phyloP scores from a whole-genome alignment of 23 tunicate genomes.

The Halocynthia roretzi region DNA sequence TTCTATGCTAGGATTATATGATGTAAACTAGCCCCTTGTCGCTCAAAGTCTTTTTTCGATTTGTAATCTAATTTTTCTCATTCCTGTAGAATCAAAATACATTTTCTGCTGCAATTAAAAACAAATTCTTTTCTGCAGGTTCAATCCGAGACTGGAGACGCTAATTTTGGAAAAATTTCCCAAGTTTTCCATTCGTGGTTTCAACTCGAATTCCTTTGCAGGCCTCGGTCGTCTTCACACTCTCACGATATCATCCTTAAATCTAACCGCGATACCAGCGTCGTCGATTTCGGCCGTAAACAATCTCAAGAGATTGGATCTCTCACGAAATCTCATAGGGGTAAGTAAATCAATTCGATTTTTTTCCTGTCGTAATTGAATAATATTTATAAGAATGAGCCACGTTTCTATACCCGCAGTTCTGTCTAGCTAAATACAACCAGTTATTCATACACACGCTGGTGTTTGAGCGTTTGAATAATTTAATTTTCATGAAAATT shows the following conservation, averaged over 20 bases:
- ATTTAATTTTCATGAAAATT: too few species aligned
- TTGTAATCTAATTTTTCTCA: background rate
- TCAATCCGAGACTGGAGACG: background rate
- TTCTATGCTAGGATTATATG: too few species aligned
- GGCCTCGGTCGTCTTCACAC: background rate
- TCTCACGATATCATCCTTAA: conserved; percentile 10
- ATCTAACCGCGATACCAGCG: conserved; percentile 11
- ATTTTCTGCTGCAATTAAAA: background rate
- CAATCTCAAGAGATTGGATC: conserved; percentile 12
- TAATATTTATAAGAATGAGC: too few species aligned
- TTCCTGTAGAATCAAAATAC: background rate
- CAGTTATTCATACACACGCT: too few species aligned
- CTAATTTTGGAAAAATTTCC: conserved; percentile 12
- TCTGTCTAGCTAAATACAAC: too few species aligned
- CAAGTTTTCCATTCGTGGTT: background rate
- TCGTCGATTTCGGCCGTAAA: conserved; percentile 1
- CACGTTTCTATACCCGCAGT: too few species aligned
- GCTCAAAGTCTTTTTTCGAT: too few species aligned
- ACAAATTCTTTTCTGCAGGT: background rate
- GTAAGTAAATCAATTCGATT: background rate
- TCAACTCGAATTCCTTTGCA: background rate
- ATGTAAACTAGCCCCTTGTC: too few species aligned
- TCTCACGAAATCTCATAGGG: conserved; percentile 14
- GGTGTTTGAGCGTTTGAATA: too few species aligned
- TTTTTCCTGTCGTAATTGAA: too few species aligned